A percentile compares a stretch with the other conserved stretches of the same genome.
These are phyloP conservation scores for Hyaena hyaena DNA, from an alignment of 2,113 vertebrate species.

Conservation along the genomic window DNA sequence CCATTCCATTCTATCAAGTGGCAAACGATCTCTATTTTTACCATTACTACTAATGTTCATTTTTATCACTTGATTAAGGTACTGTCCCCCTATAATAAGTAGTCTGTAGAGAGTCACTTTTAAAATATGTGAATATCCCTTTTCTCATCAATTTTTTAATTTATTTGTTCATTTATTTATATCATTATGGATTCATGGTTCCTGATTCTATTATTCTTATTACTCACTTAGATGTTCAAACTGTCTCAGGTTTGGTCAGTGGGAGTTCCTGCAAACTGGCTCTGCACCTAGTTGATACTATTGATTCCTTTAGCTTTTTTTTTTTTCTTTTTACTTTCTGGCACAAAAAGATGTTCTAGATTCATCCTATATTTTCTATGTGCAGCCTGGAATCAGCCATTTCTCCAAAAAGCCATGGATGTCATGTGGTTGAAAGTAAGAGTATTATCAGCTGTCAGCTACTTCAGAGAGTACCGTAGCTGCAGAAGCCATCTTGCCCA, in stretches of 20 bases:
- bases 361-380: background rate
- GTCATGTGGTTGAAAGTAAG: background rate
- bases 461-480: background rate
- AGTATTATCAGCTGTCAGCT: background rate
- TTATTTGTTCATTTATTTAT: background rate
- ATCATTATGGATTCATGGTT: background rate
- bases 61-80: background rate
- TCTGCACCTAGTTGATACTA: background rate
- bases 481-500: background rate
- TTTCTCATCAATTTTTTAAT: background rate
- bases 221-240: background rate
- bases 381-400: background rate
- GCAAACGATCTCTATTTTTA: background rate
- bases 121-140: background rate
- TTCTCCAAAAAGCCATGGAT: background rate
- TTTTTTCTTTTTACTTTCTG: background rate
- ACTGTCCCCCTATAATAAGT: background rate
- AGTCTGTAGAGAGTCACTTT: background rate
- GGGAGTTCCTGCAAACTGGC: background rate
- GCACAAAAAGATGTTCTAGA: background rate
- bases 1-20: background rate
- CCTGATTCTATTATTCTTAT: background rate
- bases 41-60: background rate
- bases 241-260: background rate
- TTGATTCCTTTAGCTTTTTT: background rate